Base-by-base conservation (phyloP, 1,140 invertebrate species). In the Zaprionus ornatus region DNA sequence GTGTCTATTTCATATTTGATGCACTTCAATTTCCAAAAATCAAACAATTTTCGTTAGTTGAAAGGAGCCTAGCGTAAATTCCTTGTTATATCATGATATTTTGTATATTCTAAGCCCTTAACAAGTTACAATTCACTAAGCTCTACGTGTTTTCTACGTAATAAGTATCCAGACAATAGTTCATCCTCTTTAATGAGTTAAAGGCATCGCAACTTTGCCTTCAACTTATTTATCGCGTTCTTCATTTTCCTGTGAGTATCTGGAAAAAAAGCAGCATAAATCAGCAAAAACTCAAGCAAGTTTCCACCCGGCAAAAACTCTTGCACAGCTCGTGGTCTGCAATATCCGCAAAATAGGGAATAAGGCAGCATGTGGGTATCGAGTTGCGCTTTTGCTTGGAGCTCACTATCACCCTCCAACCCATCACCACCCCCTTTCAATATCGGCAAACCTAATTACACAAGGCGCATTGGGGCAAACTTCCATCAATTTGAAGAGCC, bases 391-490 rank as follows among this genome's bases (percentile, higher is more conserved):
- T 6, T 40, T n/a, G 4, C 37, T 6, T 40, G 37, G 9, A 32
- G 37, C 37, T 13, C 37, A 40, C 4, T 4, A 40, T 13, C 37
- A 15, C 4, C 37, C 37, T n/a, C 4, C 15, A 4, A 4, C 37
- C 37, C 37, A 4, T 1, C 5, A 6, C 9, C 37, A 15, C 4
- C 37, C 15, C 37, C 15, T 13, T 4, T 40, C 2, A 40, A 13
- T 40, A 40, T n/a, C 37, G 5, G 37, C 27, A 23, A 10, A 29
- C 25, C 13, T 59, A 45, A 35, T 29, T 37, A 57, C 25, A 32
- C 21, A 68, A 35, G 52, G 67, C 67, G 61, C 25, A 54, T 69
- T 69, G 40, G 13, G 15, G n/a, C 42, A 45, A n/a, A 48, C 42
- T 48, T 17, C 1, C n/a, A 19, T 19, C 7, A 48, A 48, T 19